Percentiles rank a stretch among this genome's conserved stretches.
Evolutionary conservation across 2,888 invertebrate species (phyloP).

Genomic region (Portevinia maculata): DNA sequence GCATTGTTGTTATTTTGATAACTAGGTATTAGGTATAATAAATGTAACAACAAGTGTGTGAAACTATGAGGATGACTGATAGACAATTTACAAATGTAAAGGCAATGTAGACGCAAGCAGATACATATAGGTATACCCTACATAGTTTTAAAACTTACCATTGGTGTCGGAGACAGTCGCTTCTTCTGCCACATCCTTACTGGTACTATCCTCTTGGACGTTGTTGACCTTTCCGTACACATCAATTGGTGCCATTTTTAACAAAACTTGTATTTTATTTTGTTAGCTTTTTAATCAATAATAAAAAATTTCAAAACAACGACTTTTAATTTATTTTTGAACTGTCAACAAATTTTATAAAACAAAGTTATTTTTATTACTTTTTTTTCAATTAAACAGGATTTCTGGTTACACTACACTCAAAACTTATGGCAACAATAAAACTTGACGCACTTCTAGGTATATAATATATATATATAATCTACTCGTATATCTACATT

Average conservation of each 20-base stretch:
- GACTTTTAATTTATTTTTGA: conserved; percentile 1
- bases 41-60: no score
- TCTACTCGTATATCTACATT: not conserved
- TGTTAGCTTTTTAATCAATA: not conserved
- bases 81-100: no score
- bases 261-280: conserved; percentile 2
- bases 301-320: conserved; percentile 15
- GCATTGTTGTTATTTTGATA: no score
- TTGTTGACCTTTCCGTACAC: conserved; percentile 58
- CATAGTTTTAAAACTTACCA: conserved; percentile 43
- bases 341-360: not conserved
- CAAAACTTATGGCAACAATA: conserved; percentile 39
- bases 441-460: conserved; percentile 30
- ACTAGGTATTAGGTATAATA: no score
- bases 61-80: no score
- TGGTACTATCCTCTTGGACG: conserved; percentile 28
- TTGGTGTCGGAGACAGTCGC: conserved; percentile 30
- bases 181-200: conserved; percentile 29
- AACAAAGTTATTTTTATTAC: conserved; percentile 1
- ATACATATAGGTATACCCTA: no score
- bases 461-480: not conserved
- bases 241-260: conserved; percentile 68
- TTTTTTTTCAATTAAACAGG: conserved; percentile 13
- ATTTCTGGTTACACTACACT: conserved; percentile 29
- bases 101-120: no score